Evolutionary conservation across 1,140 invertebrate species (phyloP), one percentile per base, ranked within the genome.

Genomic region (Acromyrmex heyeri): DNA sequence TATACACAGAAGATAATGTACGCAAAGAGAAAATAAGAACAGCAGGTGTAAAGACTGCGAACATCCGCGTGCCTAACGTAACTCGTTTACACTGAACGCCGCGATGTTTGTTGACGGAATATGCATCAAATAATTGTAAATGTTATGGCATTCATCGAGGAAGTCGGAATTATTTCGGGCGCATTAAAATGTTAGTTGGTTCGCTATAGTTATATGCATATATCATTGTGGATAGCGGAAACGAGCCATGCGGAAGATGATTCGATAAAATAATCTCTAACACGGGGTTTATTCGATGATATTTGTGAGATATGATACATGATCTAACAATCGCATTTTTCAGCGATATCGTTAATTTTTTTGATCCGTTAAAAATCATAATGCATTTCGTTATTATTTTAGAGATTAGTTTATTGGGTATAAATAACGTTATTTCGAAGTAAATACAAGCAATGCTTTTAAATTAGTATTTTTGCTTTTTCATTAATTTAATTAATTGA

Each of bases 91-190:
- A 18, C 67, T 86, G 21, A 8, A 38, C 18, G 27, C 30, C 55
- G 57, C 18, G 59, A 21, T 75, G 82, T 65, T 85, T 85, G 14
- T 65, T 78, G 48, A 85, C 14, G 16, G 48, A 64, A 67, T 85
- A 67, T 85, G 82, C 48, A 65, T 85, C 73, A 38, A 78, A 78
- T 30, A 85, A 67, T 85, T 55, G 59, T 85, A 85, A 85, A 85
- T 85, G 21, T 85, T 69, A 65, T 38, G 70, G 59, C 34, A 65
- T 65, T n/a, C 30, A 30, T 24, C 30, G 18, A 38, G 30, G 34
- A 55, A 21, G 24, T 16, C 30, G 10, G 30, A 64, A 77, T 50
- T 85, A 85, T 77, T 85, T 38, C 24, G 24, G 82, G 18, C 16
- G 21, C 16, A 85, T 85, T 78, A 55, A 65, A 85, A 85, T 67